These are phyloP conservation scores for Podarcis raffonei DNA, from an alignment of 2,113 vertebrate species.

Conservation along the genomic window DNA sequence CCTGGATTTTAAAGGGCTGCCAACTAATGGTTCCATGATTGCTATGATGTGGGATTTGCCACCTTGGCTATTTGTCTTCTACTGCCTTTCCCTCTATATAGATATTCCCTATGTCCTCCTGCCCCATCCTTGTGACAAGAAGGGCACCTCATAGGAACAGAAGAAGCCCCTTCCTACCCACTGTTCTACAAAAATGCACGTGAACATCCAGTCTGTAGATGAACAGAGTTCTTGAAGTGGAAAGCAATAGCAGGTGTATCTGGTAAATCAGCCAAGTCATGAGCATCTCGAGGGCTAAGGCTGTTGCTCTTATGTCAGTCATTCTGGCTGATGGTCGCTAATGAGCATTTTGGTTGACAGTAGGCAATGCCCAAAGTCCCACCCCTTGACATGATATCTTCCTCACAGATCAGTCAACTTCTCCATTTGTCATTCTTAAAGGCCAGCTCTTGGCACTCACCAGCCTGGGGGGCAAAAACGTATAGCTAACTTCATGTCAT, in stretches of 20 bases:
- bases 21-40: conserved; percentile 54
- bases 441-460: not conserved
- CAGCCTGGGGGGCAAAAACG: not conserved
- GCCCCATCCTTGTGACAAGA: not conserved
- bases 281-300: not conserved
- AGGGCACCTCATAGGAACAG: not conserved
- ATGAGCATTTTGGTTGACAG: conserved; percentile 22
- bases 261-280: not conserved
- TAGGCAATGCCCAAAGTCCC: not conserved
- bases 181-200: not conserved
- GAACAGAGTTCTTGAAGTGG: not conserved
- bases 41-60: not conserved
- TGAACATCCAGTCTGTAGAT: not conserved
- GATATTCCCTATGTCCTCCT: not conserved
- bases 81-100: not conserved
- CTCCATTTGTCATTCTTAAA: conserved; percentile 21
- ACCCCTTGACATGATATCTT: conserved; percentile 5
- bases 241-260: not conserved
- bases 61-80: not conserved
- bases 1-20: not conserved
- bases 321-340: conserved; percentile 17
- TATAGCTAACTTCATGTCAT: not conserved
- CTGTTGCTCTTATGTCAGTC: not conserved
- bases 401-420: not conserved
- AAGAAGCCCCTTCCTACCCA: not conserved